These are phyloP conservation scores for Ochlodes sylvanus DNA, from an alignment of 2,888 invertebrate species.

Conservation along the genomic window DNA sequence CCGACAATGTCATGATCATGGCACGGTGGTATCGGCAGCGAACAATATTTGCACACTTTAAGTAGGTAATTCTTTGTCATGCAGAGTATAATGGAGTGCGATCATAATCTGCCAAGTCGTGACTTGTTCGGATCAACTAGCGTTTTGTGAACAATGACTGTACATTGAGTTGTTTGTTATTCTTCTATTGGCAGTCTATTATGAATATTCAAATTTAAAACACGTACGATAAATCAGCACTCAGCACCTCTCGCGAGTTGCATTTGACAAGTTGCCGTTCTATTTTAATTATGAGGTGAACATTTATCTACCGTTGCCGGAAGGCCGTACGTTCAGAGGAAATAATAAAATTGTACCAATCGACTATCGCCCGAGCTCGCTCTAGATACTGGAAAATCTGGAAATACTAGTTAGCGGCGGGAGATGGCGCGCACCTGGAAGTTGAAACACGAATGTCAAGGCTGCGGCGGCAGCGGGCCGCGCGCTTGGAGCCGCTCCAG, in stretches of 20 bases:
- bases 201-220: background rate
- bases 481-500: conserved; percentile 76
- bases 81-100: conserved; percentile 1
- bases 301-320: background rate
- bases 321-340: background rate
- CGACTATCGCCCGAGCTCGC: conserved; percentile 46
- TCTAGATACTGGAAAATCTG: conserved; percentile 58
- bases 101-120: conserved; percentile 15
- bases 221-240: no score
- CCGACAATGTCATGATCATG: background rate
- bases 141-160: conserved; percentile 19
- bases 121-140: conserved; percentile 5
- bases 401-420: conserved; percentile 57
- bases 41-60: background rate
- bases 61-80: conserved; percentile 11
- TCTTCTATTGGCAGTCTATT: background rate
- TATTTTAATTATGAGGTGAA: background rate
- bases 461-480: conserved; percentile 52
- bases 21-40: background rate
- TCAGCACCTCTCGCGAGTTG: background rate
- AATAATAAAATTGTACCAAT: conserved; percentile 32
- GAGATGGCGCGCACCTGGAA: conserved; percentile 67
- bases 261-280: background rate
- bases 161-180: background rate
- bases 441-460: conserved; percentile 77